Evolutionary conservation across 2,113 vertebrate genomes (phyloP).

Genomic region (Otus sunia): DNA sequence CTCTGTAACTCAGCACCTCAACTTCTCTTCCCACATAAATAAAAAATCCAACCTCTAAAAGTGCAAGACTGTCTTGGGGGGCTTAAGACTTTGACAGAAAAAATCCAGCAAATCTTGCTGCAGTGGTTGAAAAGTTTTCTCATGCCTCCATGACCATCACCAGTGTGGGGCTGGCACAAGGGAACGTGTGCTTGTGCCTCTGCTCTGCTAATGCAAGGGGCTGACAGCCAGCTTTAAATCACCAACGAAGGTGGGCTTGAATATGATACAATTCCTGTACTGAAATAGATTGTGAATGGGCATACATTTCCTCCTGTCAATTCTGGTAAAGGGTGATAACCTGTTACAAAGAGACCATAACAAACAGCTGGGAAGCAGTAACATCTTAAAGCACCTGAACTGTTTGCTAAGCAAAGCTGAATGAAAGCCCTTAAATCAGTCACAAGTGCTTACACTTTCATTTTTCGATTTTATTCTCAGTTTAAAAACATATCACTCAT

Average conservation of each 20-base stretch:
- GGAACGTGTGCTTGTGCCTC: neutral
- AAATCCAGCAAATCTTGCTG: neutral
- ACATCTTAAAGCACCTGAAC: neutral
- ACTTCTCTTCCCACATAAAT: neutral
- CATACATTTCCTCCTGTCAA: neutral
- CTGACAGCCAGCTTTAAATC: neutral
- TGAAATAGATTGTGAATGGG: neutral
- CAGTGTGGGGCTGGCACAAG: neutral
- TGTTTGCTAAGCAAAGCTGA: neutral
- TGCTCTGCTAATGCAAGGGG: neutral
- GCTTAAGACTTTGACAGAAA: neutral
- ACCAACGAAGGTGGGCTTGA: neutral
- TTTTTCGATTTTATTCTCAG: neutral
- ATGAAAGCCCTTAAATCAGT: neutral
- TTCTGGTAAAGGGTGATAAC: neutral
- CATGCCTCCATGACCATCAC: neutral
- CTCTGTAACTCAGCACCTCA: neutral
- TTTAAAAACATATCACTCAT: neutral
- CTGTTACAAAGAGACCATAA: neutral
- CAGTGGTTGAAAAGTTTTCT: neutral
- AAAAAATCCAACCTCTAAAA: neutral
- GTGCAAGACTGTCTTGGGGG: neutral
- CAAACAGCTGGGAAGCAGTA: neutral
- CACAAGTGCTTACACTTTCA: neutral
- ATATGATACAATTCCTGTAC: neutral